Conservation (phyloP, 2,113 vertebrate species). For the Coryphaenoides rupestris region DNA sequence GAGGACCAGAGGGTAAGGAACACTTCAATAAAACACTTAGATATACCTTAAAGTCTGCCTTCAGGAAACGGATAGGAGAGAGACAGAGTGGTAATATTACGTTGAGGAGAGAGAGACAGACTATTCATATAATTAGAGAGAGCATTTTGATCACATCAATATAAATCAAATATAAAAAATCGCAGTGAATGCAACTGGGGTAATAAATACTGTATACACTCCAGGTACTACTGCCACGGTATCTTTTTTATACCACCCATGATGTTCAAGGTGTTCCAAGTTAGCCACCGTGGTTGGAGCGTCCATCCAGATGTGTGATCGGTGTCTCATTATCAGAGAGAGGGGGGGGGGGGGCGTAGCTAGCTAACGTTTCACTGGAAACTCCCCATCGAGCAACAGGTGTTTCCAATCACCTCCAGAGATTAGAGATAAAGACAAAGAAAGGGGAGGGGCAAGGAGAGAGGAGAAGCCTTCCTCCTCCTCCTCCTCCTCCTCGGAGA, state of each 20-base stretch:
- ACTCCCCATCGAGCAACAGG: conserved; percentile 65
- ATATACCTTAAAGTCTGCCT: neutral
- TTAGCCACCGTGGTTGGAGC: conserved; percentile 30
- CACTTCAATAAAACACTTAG: neutral
- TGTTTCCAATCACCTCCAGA: conserved; percentile 42
- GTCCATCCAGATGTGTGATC: conserved; percentile 56
- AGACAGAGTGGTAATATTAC: too few species aligned
- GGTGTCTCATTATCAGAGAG: conserved; percentile 64
- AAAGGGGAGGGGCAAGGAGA: neutral
- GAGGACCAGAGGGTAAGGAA: conserved; percentile 95
- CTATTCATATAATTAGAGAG: neutral
- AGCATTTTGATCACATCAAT: neutral
- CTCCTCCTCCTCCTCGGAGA: too few species aligned
- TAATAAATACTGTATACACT: neutral
- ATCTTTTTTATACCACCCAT: conserved; percentile 37
- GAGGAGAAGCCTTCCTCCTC: neutral
- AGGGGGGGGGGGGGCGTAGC: too few species aligned
- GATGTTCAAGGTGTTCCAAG: conserved; percentile 11
- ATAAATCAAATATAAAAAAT: too few species aligned
- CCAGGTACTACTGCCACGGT: conserved; percentile 23
- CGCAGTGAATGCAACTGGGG: neutral
- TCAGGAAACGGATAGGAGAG: neutral
- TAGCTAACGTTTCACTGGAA: conserved; percentile 65
- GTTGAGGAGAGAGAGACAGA: too few species aligned
- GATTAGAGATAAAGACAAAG: conserved; percentile 34